phyloP scores from a whole-genome alignment of 2,797 vertebrate species.

The Cetoscarus ocellatus region DNA sequence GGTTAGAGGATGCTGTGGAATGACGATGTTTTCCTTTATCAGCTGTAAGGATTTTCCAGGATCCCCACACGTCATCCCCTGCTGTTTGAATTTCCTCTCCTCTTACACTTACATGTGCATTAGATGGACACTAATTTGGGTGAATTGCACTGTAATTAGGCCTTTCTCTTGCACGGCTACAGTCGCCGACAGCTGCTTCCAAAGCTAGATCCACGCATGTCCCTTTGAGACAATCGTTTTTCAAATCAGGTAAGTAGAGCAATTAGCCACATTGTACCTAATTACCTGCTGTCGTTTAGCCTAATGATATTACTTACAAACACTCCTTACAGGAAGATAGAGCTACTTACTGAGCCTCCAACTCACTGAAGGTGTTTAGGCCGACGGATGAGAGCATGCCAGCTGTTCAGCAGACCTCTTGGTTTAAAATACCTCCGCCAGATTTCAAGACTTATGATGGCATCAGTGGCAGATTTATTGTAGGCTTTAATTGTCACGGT shows the following conservation, averaged over 20 bases:
- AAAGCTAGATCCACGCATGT: constrained; percentile 56
- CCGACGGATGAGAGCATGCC: constrained; percentile 63
- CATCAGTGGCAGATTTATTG: constrained; percentile 34
- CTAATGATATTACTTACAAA: constrained; percentile 78
- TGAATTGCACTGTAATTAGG: constrained; percentile 78
- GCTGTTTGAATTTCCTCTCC: constrained; percentile 55
- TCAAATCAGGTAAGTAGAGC: constrained; percentile 75
- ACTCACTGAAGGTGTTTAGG: constrained; percentile 41
- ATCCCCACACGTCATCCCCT: constrained; percentile 55
- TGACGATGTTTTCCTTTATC: constrained; percentile 46
- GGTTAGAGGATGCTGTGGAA: constrained; percentile 20
- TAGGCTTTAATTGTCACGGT: constrained; percentile 26
- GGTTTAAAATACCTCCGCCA: constrained; percentile 41
- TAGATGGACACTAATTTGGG: constrained; percentile 75
- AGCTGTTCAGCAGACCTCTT: constrained; percentile 68
- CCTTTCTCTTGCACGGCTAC: constrained; percentile 69
- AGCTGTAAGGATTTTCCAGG: constrained; percentile 36
- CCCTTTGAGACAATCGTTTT: constrained; percentile 73
- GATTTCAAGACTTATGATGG: constrained; percentile 36
- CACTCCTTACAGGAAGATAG: constrained; percentile 70
- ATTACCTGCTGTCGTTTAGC: constrained; percentile 73
- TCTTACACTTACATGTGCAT: constrained; percentile 55
- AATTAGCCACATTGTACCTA: constrained; percentile 77
- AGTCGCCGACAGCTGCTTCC: constrained; percentile 74
- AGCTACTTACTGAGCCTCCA: constrained; percentile 63